Evolutionary conservation across 1,140 invertebrate species (phyloP).

Genomic region (Lutraria rhynchaena): DNA sequence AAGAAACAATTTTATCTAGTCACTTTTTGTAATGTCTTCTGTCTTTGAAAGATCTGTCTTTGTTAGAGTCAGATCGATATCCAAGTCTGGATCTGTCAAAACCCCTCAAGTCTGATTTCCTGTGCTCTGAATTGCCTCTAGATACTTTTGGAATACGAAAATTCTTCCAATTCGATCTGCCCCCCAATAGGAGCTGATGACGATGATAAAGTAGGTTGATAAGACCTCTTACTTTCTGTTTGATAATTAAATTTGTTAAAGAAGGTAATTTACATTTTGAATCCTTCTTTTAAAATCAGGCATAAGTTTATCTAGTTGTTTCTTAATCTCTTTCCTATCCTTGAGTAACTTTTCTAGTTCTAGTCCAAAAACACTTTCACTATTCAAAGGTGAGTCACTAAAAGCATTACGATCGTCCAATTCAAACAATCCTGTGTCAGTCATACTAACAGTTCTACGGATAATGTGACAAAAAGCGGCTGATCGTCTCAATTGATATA

Average conservation of each 20-base stretch:
- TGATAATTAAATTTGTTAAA: background rate
- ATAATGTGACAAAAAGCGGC: slow-evolving; percentile 43
- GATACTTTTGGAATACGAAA: slow-evolving; percentile 48
- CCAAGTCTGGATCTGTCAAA: background rate
- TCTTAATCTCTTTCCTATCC: slow-evolving; percentile 16
- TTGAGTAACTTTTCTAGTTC: slow-evolving; percentile 30
- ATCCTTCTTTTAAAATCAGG: slow-evolving; percentile 34
- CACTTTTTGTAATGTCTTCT: slow-evolving; percentile 15
- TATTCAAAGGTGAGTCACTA: slow-evolving; percentile 7
- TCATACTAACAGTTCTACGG: slow-evolving; percentile 1
- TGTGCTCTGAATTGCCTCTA: background rate
- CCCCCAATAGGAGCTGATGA: background rate
- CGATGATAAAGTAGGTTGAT: background rate
- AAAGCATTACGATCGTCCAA: background rate
- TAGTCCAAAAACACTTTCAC: slow-evolving; percentile 20
- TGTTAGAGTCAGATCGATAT: background rate
- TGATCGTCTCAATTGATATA: slow-evolving; percentile 21
- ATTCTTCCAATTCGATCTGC: background rate
- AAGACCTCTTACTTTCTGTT: background rate
- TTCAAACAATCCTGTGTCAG: slow-evolving; percentile 31
- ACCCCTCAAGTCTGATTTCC: background rate
- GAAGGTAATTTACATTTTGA: slow-evolving; percentile 12
- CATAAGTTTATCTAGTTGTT: slow-evolving; percentile 31
- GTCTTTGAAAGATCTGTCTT: background rate
- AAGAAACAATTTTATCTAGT: slow-evolving; percentile 31